These are phyloP conservation scores for Aphrophora alni DNA, from an alignment of 2,888 invertebrate genomes.

Conservation along the genomic window DNA sequence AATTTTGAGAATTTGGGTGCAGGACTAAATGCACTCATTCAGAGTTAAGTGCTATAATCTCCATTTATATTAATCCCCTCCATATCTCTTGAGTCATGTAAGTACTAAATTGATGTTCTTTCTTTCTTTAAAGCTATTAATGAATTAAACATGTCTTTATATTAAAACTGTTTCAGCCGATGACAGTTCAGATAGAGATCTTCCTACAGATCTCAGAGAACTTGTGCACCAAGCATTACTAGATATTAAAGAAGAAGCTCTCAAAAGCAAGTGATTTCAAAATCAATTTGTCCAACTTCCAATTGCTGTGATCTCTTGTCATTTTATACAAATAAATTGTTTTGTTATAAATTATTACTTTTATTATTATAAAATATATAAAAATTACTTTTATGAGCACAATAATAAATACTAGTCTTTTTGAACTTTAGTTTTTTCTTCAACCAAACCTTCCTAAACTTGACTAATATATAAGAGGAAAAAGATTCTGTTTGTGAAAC, in stretches of 20 bases:
- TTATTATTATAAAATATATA: neutral
- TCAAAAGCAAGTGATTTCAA: conserved; percentile 6
- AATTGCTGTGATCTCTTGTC: neutral
- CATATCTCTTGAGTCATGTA: too few species aligned
- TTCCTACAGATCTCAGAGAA: conserved; percentile 67
- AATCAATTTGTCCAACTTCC: neutral
- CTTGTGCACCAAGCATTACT: conserved; percentile 65
- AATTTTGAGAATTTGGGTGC: too few species aligned
- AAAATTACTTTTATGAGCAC: neutral
- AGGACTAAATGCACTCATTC: too few species aligned
- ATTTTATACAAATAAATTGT: neutral
- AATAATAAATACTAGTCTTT: neutral
- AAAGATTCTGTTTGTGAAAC: too few species aligned
- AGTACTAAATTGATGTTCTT: too few species aligned
- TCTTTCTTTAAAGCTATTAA: too few species aligned
- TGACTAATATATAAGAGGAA: too few species aligned
- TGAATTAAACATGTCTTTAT: too few species aligned
- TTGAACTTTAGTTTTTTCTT: too few species aligned
- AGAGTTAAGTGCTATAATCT: too few species aligned
- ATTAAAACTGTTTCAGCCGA: conserved; percentile 1
- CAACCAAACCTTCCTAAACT: too few species aligned
- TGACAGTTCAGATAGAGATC: conserved; percentile 43
- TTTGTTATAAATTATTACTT: neutral
- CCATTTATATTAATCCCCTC: too few species aligned
- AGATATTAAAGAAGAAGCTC: conserved; percentile 52